Evolutionary conservation across 2,888 invertebrate genomes (phyloP).

Genomic region (Acleris laterana): DNA sequence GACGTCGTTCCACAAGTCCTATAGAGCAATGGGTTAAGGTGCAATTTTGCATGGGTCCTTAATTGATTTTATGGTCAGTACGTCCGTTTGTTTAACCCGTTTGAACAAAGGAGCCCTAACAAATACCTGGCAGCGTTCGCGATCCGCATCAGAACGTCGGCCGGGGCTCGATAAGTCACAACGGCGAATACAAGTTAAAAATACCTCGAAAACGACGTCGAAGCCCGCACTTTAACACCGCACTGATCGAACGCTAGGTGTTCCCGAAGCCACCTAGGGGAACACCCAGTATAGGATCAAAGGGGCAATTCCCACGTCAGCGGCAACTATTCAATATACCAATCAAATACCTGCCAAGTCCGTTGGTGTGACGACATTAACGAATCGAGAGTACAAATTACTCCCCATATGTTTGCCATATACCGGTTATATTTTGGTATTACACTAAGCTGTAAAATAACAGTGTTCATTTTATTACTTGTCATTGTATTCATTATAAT

Average conservation of each 20-base stretch:
- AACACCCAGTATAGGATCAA: slow-evolving; percentile 51
- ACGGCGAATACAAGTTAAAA: slow-evolving; percentile 64
- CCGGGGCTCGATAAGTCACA: slow-evolving; percentile 54
- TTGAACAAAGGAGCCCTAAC: slow-evolving; percentile 60
- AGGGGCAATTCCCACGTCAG: slow-evolving; percentile 48
- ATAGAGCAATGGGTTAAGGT: too few species aligned
- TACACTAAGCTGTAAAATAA: slow-evolving; percentile 82
- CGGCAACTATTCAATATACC: slow-evolving; percentile 78
- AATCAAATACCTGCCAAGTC: slow-evolving; percentile 83
- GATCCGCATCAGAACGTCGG: slow-evolving; percentile 58
- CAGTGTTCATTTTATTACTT: slow-evolving; percentile 81
- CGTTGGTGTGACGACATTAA: slow-evolving; percentile 82
- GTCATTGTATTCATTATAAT: slow-evolving; percentile 55
- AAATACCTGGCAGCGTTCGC: slow-evolving; percentile 74
- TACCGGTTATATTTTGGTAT: slow-evolving; percentile 81
- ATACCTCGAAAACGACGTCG: slow-evolving; percentile 76
- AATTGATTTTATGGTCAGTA: slow-evolving; percentile 4
- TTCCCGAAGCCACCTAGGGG: slow-evolving; percentile 38
- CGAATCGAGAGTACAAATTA: slow-evolving; percentile 76
- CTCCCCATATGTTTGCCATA: slow-evolving; percentile 78
- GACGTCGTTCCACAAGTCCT: background rate
- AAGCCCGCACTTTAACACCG: slow-evolving; percentile 57
- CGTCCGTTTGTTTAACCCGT: slow-evolving; percentile 1
- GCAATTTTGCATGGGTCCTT: background rate
- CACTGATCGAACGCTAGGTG: slow-evolving; percentile 56